These are phyloP conservation scores for Ictalurus punctatus DNA, from an alignment of 2,113 vertebrate genomes.

Conservation along the genomic window DNA sequence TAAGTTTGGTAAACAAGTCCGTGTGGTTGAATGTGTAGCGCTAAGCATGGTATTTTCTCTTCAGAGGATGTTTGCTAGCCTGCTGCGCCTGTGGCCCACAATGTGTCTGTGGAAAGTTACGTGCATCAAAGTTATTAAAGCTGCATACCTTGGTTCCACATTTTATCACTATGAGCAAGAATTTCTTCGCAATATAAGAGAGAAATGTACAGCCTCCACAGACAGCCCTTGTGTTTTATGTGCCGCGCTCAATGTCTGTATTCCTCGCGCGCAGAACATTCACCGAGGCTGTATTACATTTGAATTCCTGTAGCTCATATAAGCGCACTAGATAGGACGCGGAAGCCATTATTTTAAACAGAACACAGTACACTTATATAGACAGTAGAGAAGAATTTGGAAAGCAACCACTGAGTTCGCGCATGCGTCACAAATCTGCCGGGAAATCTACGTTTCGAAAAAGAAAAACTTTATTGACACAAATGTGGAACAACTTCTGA, in stretches of 20 bases:
- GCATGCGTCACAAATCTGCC: slow-evolving; percentile 40
- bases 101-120: background rate
- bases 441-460: background rate
- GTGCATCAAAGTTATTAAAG: background rate
- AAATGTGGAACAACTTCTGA: background rate
- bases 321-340: background rate
- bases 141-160: slow-evolving; percentile 55
- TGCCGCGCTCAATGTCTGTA: background rate
- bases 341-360: too few species aligned
- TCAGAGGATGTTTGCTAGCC: background rate
- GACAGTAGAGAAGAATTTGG: background rate
- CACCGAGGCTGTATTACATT: background rate
- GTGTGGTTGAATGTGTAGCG: background rate
- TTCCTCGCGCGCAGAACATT: background rate
- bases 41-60: background rate
- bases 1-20: background rate
- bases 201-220: background rate
- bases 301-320: background rate
- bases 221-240: background rate
- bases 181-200: background rate
- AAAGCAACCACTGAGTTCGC: background rate
- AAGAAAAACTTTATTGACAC: slow-evolving; percentile 34
- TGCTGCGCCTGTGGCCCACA: background rate
- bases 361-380: background rate
- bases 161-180: background rate